phyloP scores from a whole-genome alignment of 2,888 invertebrate genomes.

The Archaeoteleia sp. region DNA sequence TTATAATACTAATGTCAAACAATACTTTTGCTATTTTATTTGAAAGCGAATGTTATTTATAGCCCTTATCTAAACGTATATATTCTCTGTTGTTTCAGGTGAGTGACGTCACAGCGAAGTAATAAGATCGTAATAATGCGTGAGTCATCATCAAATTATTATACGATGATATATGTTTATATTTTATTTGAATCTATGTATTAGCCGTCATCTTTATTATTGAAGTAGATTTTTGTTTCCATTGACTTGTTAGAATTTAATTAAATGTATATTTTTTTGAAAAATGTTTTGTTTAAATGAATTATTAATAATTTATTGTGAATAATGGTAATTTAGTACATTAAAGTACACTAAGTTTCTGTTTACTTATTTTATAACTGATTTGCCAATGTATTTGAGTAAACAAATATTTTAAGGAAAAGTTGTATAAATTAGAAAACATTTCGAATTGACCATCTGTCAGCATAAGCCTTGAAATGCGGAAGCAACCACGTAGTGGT shows the following conservation, averaged over 20 bases:
- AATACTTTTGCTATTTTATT: not conserved
- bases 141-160: slow-evolving; percentile 9
- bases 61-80: slow-evolving; percentile 1
- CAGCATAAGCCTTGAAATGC: no score
- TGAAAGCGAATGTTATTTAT: not conserved
- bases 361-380: no score
- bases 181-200: slow-evolving; percentile 1
- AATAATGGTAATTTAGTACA: no score
- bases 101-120: not conserved
- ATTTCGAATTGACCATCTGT: no score
- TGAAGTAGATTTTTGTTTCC: no score
- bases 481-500: no score
- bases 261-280: not conserved
- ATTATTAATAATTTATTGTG: no score
- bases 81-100: slow-evolving; percentile 9
- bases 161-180: slow-evolving; percentile 3
- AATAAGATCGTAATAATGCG: slow-evolving; percentile 7
- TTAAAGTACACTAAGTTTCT: no score
- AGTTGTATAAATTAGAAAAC: no score
- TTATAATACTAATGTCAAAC: not conserved
- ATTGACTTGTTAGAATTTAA: not conserved
- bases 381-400: no score
- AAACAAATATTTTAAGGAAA: no score
- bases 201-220: not conserved
- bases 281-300: no score